Base-by-base conservation (phyloP, 2,797 vertebrate species). In the Menidia menidia region DNA sequence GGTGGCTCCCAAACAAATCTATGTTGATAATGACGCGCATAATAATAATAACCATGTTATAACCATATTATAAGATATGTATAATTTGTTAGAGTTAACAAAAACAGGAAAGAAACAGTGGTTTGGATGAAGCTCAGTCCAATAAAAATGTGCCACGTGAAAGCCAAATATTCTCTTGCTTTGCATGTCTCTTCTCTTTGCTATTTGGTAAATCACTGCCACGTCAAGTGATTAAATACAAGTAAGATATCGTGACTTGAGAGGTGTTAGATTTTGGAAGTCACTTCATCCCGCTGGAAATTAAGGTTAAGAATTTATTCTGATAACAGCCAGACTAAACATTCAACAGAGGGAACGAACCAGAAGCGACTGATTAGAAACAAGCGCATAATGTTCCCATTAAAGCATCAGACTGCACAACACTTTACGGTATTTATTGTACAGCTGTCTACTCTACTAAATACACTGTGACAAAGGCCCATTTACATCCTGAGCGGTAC, bases 91-190 rank as follows among this genome's bases (percentile, higher is more conserved):
- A n/a, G 47, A 68, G 64, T 71, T 78, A 57, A 68, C 66, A 76
- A 85, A 79, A 79, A 78, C 75, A 74, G 75, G 75, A 77, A 86
- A 76, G 81, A 75, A 78, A 81, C 62, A 60, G 75, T 65, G 54
- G 66, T 41, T 43, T 53, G 77, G 79, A 81, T 60, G 31, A 67
- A 69, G 45, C 39, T 2, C 14, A 56, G 71, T 76, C 74, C 75
- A 87, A 77, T 84, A 83, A 52, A 78, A 87, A 84, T 77, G 72
- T 85, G 88, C 81, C 75, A 35, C 33, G 73, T 88, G 93, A 86
- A 93, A 88, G 89, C 81, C 82, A 64, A 79, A 62, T 61, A 76
- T 79, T 80, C 79, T 82, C 77, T 78, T 87, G 71, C 80, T 85
- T 79, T 75, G 60, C 72, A 78, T 72, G 73, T 47, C 73, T 68